These are phyloP conservation scores for Pseudochaenichthys georgianus DNA, from an alignment of 2,797 vertebrate genomes.

Conservation along the genomic window DNA sequence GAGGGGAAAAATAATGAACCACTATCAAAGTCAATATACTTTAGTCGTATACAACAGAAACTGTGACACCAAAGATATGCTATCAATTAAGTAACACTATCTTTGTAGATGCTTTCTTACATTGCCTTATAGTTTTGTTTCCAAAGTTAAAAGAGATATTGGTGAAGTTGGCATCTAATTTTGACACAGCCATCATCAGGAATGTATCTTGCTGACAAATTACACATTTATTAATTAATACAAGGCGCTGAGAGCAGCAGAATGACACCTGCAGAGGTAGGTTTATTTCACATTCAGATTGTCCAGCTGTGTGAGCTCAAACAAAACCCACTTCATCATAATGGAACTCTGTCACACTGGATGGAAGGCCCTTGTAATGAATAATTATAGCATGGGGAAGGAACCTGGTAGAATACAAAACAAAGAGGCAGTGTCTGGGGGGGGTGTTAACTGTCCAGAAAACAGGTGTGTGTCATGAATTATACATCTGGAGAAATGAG, in stretches of 20 bases:
- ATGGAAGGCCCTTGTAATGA: slow-evolving; percentile 83
- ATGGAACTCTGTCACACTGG: slow-evolving; percentile 80
- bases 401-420: slow-evolving; percentile 75
- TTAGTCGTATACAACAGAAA: background rate
- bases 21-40: background rate
- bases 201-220: slow-evolving; percentile 33
- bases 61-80: background rate
- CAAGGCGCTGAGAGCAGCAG: slow-evolving; percentile 22
- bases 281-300: slow-evolving; percentile 52
- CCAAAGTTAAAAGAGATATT: background rate
- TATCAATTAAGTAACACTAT: background rate
- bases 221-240: slow-evolving; percentile 6
- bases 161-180: background rate
- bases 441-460: slow-evolving; percentile 56
- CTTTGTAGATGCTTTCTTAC: slow-evolving; percentile 5
- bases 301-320: slow-evolving; percentile 76
- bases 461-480: slow-evolving; percentile 82
- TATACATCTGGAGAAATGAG: slow-evolving; percentile 76
- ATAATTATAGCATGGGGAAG: slow-evolving; percentile 78
- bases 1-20: too few species aligned
- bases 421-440: slow-evolving; percentile 34
- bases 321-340: slow-evolving; percentile 82
- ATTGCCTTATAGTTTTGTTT: background rate
- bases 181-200: slow-evolving; percentile 3
- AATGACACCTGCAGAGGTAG: slow-evolving; percentile 47